These are phyloP conservation scores for Piprites chloris DNA, from an alignment of 2,113 vertebrate species.

Conservation along the genomic window DNA sequence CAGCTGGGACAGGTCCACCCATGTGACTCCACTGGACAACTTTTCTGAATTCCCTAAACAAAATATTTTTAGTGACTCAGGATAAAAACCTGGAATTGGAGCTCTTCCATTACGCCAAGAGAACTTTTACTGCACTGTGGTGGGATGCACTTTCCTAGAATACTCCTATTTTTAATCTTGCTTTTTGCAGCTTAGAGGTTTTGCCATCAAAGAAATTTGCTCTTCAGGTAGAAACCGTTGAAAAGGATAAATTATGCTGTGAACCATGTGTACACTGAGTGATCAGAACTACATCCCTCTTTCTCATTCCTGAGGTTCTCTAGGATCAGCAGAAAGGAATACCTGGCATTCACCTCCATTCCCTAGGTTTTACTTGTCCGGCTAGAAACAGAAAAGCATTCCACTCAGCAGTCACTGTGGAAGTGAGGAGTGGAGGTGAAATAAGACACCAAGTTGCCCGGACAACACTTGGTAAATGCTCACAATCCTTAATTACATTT, in stretches of 20 bases:
- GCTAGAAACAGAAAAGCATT: not conserved
- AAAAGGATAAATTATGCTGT: not conserved
- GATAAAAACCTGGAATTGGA: not conserved
- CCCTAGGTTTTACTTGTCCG: not conserved
- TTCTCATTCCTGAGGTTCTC: not conserved
- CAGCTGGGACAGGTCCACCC: not conserved
- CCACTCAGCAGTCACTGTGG: not conserved
- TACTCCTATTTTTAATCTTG: not conserved
- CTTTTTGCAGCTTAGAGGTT: not conserved
- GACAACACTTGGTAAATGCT: not conserved
- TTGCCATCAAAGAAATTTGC: not conserved
- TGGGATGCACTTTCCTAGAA: not conserved
- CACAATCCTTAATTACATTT: not conserved
- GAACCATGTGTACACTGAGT: not conserved
- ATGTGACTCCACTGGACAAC: not conserved
- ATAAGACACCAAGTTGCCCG: not conserved
- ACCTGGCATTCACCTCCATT: not conserved
- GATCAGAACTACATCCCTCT: not conserved
- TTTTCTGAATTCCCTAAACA: not conserved
- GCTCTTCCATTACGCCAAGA: not conserved
- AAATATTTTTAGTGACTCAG: not conserved
- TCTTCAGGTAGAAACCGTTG: not conserved
- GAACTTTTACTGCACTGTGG: not conserved
- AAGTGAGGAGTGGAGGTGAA: not conserved
- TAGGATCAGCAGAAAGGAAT: not conserved